phyloP scores from a whole-genome alignment of 64 coral and sea anemone genomes.

The Astreopora myriophthalma region DNA sequence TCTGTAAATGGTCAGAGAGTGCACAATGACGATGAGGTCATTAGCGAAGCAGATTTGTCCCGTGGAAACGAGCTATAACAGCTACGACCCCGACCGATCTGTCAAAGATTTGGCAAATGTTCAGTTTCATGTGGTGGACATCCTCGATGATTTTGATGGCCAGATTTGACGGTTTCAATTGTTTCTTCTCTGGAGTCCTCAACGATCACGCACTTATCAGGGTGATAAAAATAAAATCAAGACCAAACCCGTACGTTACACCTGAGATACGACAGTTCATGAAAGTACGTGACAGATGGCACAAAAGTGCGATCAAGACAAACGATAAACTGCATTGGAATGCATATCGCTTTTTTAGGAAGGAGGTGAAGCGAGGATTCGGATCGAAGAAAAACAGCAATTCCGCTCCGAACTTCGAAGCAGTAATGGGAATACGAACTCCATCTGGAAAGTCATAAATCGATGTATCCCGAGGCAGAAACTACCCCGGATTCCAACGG shows the following conservation, averaged over 20 bases:
- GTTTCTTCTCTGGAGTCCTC: conserved; percentile 39
- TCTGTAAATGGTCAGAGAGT: too few relatives aligned
- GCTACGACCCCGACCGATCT: conserved; percentile 52
- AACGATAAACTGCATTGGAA: conserved; percentile 62
- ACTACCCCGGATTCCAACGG: too few relatives aligned
- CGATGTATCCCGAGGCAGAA: conserved; percentile 35
- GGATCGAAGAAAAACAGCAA: conserved; percentile 43
- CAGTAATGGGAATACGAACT: conserved; percentile 43
- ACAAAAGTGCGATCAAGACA: conserved; percentile 51
- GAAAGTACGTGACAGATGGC: conserved; percentile 49
- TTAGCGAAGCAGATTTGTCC: too few relatives aligned
- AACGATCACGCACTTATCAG: conserved; percentile 57
- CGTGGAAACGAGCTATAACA: conserved; percentile 77
- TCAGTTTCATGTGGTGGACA: conserved; percentile 42
- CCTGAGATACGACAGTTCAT: conserved; percentile 49
- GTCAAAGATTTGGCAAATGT: conserved; percentile 30
- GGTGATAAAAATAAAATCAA: conserved; percentile 56
- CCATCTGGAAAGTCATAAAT: conserved; percentile 48
- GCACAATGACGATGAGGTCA: too few relatives aligned
- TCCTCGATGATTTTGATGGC: conserved; percentile 55
- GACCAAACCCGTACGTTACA: conserved; percentile 21
- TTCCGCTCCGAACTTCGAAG: conserved; percentile 43
- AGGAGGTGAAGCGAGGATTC: conserved; percentile 72
- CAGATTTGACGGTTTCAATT: conserved; percentile 67
- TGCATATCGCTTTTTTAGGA: conserved; percentile 46